phyloP scores from a whole-genome alignment of 2,888 invertebrate species.

The Alsophila aescularia region DNA sequence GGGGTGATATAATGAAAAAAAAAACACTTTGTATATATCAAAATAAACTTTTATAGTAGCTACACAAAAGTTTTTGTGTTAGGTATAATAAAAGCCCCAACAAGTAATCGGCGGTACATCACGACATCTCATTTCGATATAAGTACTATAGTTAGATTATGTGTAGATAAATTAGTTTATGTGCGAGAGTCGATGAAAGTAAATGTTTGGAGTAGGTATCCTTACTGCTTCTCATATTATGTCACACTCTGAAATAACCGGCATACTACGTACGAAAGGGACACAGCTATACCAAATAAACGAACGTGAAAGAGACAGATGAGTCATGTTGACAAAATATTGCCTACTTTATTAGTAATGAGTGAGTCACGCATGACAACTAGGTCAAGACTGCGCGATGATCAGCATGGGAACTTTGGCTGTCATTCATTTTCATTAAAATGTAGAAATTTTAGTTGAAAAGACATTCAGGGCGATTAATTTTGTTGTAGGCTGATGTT shows the following conservation, averaged over 20 bases:
- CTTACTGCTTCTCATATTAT: constrained; percentile 22
- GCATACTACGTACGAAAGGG: constrained; percentile 20
- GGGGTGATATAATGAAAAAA: no score
- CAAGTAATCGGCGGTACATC: no score
- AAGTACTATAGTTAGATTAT: no score
- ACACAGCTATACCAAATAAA: background rate
- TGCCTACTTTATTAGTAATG: constrained; percentile 17
- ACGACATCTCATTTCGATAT: no score
- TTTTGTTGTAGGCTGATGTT: background rate
- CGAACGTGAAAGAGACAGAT: constrained; percentile 11
- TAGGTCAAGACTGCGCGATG: constrained; percentile 34
- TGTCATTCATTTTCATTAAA: constrained; percentile 25
- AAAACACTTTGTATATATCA: no score
- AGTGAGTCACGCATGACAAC: constrained; percentile 30
- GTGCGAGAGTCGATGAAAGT: background rate
- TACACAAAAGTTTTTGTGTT: no score
- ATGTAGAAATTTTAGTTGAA: background rate
- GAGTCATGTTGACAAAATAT: constrained; percentile 24
- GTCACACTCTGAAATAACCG: constrained; percentile 23
- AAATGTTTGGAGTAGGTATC: background rate
- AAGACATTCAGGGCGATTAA: background rate
- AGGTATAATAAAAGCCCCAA: no score
- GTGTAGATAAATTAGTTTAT: background rate
- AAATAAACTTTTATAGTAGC: no score
- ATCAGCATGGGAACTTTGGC: constrained; percentile 25